Evolutionary conservation across 2,113 vertebrate species (phyloP), one percentile per base, ranked within the genome.

Genomic region (Vimba vimba): DNA sequence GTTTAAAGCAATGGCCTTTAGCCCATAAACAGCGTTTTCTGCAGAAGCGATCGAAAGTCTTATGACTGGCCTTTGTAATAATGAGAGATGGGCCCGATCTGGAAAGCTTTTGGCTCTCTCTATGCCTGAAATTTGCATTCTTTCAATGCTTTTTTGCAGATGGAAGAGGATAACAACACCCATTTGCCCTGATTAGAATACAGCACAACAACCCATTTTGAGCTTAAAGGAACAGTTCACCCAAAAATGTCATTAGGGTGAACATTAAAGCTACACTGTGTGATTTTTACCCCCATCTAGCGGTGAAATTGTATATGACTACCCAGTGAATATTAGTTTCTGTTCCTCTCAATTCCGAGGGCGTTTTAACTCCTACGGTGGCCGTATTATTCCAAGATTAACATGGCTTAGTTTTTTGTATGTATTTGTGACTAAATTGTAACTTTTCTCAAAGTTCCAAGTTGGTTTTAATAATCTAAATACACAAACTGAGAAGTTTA

Each of bases 1-100:
- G 88, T 78, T 91, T 91, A 91, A 86, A 91, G 89, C 74, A 79
- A 68, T 79, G 76, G 86, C 43, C n/a, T 85, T 89, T 87, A 87
- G 66, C 85, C 57, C 45, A 90, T 88, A 89, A 89, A 91, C 62
- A 88, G 83, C n/a, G 59, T 81, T 82, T 85, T 25, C 50, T 79
- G 55, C 52, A 73, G 81, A 73, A 47, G 50, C 23, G 23, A 76
- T 88, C 74, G 83, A 36, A 82, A 21, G 43, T 30, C 33, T 71
- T 74, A 88, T 86, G 39, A 86, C 11, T 11, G 36, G 36, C 83
- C 30, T 83, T 57, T 1, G 36, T 83, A 21, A 88, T 84, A 85
- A 84, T 86, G 59, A 87, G 45, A 21, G 21, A 80, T 33, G 27
- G n/a, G 0, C 7, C 55, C 0, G 9, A 21, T 30, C 27, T 17